These are phyloP conservation scores for Zosterops borbonicus DNA, from an alignment of 2,113 vertebrate genomes.

Conservation along the genomic window DNA sequence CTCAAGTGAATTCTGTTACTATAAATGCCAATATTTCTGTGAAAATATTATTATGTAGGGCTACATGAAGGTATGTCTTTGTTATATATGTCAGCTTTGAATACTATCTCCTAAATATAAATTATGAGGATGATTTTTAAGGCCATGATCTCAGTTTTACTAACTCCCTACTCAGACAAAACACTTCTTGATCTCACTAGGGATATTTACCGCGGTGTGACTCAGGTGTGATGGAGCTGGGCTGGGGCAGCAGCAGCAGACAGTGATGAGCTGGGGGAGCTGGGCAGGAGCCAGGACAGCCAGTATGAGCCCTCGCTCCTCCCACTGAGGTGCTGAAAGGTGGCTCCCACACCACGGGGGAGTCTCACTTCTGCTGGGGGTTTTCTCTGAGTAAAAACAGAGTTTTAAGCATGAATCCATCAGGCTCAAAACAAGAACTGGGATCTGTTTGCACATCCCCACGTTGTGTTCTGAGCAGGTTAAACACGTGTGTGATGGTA, in stretches of 20 bases:
- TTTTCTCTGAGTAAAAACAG: background rate
- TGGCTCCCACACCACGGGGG: rapidly evolving
- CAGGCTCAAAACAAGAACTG: background rate
- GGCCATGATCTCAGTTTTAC: background rate
- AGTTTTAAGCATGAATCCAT: background rate
- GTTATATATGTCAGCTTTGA: background rate
- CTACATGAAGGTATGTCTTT: background rate
- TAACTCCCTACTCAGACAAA: background rate
- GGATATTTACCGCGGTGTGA: rapidly evolving
- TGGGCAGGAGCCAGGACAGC: background rate
- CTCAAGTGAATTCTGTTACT: constrained; percentile 3
- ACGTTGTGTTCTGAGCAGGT: background rate
- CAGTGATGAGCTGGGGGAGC: rapidly evolving
- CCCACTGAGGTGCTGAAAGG: rapidly evolving
- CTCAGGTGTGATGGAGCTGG: background rate
- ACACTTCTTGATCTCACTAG: background rate
- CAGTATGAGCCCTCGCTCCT: rapidly evolving
- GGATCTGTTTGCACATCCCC: background rate
- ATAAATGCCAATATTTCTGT: constrained; percentile 2
- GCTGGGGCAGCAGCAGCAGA: background rate
- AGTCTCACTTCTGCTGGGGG: background rate
- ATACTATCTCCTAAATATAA: background rate
- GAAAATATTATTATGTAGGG: background rate
- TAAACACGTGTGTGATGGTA: background rate
- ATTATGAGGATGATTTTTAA: background rate